Conservation (phyloP, 1,140 invertebrate species). For the Seison nebaliae region DNA sequence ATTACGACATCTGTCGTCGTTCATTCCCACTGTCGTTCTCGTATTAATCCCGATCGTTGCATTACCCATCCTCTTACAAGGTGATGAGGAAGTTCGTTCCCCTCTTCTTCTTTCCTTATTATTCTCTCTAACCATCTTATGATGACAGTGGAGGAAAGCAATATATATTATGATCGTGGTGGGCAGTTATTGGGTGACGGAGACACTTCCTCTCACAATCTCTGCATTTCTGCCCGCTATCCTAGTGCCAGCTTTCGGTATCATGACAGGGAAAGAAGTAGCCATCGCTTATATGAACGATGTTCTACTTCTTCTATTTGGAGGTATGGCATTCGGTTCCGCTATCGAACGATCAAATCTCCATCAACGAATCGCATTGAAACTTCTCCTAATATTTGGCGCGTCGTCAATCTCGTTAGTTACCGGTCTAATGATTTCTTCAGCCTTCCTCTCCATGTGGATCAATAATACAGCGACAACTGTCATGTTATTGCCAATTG, state of each 20-base stretch:
- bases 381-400: slow-evolving; percentile 4
- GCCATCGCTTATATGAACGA: slow-evolving; percentile 30
- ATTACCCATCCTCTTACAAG: no score
- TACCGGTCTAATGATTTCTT: slow-evolving; percentile 25
- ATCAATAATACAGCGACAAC: slow-evolving; percentile 29
- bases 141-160: no score
- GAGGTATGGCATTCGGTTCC: slow-evolving; percentile 17
- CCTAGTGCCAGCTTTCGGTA: slow-evolving; percentile 25
- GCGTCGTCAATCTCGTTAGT: slow-evolving; percentile 17
- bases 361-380: not conserved
- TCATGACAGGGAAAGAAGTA: slow-evolving; percentile 20
- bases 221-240: slow-evolving; percentile 30
- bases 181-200: slow-evolving; percentile 25
- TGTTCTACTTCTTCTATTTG: slow-evolving; percentile 52
- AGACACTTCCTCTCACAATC: slow-evolving; percentile 28
- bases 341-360: not conserved
- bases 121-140: no score
- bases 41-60: no score
- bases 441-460: slow-evolving; percentile 30
- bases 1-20: no score
- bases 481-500: slow-evolving; percentile 28
- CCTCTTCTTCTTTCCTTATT: no score
- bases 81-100: no score
- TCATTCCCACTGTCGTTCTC: no score
- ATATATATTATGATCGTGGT: slow-evolving; percentile 10